Percentiles rank a stretch among this genome's conserved stretches.
Conservation (phyloP, 2,797 vertebrate species). For the Liparis tanakae region DNA sequence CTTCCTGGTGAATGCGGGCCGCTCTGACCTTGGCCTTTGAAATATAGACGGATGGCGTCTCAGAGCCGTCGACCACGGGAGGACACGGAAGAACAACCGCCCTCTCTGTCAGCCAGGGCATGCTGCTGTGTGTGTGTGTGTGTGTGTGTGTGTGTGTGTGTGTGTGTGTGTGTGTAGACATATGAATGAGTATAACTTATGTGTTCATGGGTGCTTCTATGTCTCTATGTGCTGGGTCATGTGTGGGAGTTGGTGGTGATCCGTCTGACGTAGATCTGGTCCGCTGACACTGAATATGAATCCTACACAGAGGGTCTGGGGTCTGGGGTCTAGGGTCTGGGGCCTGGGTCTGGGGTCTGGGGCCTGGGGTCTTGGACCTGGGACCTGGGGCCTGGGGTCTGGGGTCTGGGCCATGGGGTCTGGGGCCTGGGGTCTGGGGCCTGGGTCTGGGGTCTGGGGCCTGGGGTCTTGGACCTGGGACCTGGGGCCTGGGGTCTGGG, state of each 20-base stretch:
- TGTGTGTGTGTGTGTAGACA: constrained; percentile 16
- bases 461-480: constrained; percentile 28
- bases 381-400: constrained; percentile 34
- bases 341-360: constrained; percentile 30
- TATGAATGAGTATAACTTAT: constrained; percentile 37
- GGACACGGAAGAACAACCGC: constrained; percentile 64
- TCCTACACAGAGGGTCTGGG: constrained; percentile 4
- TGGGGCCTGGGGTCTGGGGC: constrained; percentile 11
- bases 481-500: constrained; percentile 26
- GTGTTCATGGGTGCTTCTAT: constrained; percentile 23
- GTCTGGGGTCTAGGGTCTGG: constrained; percentile 10
- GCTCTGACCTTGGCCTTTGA: constrained; percentile 83
- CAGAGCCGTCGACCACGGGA: constrained; percentile 43
- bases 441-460: constrained; percentile 18
- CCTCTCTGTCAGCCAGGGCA: constrained; percentile 61
- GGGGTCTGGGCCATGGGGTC: constrained; percentile 34
- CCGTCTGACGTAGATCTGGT: constrained; percentile 47
- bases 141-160: constrained; percentile 25
- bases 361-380: constrained; percentile 16
- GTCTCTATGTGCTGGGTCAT: constrained; percentile 27
- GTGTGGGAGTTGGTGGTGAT: constrained; percentile 39
- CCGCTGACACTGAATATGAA: constrained; percentile 45
- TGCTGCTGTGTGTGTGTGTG: constrained; percentile 29
- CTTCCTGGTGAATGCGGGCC: constrained; percentile 74
- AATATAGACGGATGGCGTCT: constrained; percentile 71